These are phyloP conservation scores for Palythoa grandis DNA, from an alignment of 92 coral and sea anemone genomes.

Conservation along the genomic window DNA sequence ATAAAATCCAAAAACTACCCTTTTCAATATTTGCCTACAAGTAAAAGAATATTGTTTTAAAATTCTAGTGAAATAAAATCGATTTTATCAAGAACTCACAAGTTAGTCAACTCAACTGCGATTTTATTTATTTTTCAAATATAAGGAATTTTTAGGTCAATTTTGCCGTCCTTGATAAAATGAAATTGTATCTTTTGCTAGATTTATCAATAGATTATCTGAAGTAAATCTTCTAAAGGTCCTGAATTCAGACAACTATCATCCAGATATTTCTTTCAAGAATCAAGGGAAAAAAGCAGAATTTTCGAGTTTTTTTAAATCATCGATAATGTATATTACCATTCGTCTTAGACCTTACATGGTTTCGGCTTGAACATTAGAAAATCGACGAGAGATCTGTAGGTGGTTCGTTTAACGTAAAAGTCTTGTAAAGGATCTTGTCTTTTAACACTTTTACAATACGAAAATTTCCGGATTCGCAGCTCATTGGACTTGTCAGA, in stretches of 20 bases:
- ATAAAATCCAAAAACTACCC: not conserved
- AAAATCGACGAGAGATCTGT: constrained; percentile 69
- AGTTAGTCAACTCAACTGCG: not conserved
- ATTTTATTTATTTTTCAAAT: constrained; percentile 8
- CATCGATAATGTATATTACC: not conserved
- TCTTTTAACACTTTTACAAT: constrained; percentile 62
- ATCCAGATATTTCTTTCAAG: not conserved
- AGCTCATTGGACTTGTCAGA: constrained; percentile 60
- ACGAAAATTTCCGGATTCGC: constrained; percentile 61
- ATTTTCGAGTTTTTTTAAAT: not conserved
- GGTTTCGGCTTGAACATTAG: constrained; percentile 6
- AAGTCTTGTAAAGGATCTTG: constrained; percentile 64
- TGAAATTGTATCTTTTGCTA: not conserved
- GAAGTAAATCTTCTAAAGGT: not conserved
- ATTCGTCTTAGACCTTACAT: not conserved
- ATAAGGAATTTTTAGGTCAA: not conserved
- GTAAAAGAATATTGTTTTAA: no score
- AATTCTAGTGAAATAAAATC: constrained; percentile 1
- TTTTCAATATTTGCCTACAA: not conserved
- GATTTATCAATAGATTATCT: not conserved
- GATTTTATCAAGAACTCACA: not conserved
- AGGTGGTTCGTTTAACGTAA: constrained; percentile 77
- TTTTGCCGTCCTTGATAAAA: not conserved
- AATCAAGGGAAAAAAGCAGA: not conserved
- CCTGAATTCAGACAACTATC: not conserved